A percentile compares a stretch with the other conserved stretches of the same genome.
These are phyloP conservation scores for Prochilodus magdalenae DNA, from an alignment of 2,113 vertebrate species.

Conservation along the genomic window DNA sequence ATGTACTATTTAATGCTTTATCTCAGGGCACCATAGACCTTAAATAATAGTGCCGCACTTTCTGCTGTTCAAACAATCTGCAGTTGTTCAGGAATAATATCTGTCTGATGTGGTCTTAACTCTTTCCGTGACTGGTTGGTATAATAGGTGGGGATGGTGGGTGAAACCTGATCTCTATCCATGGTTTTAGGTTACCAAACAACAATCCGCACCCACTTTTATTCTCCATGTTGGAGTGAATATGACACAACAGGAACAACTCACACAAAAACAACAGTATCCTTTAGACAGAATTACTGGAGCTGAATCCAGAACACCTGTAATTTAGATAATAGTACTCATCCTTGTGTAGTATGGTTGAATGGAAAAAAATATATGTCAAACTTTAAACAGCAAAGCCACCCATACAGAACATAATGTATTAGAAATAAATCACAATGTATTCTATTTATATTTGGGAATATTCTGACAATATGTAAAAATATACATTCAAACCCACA, in stretches of 20 bases:
- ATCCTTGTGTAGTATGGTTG: not conserved
- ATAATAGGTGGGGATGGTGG: not conserved
- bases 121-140: not conserved
- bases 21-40: slow-evolving; percentile 25
- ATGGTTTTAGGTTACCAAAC: not conserved
- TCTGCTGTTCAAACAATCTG: slow-evolving; percentile 26
- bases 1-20: slow-evolving; percentile 3
- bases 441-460: no score
- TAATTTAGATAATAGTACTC: not conserved
- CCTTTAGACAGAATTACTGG: not conserved
- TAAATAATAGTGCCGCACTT: not conserved
- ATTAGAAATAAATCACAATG: no score
- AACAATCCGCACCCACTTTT: not conserved
- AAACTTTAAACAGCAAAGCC: no score
- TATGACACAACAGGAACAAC: not conserved
- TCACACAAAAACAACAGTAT: not conserved
- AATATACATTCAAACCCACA: no score
- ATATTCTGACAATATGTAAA: no score
- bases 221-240: not conserved
- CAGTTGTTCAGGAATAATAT: not conserved
- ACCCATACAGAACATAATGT: no score
- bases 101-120: slow-evolving; percentile 13
- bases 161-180: slow-evolving; percentile 12
- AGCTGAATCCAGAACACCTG: not conserved
- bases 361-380: not conserved